Conservation (phyloP, 2,113 vertebrate species). For the Electrona antarctica region DNA sequence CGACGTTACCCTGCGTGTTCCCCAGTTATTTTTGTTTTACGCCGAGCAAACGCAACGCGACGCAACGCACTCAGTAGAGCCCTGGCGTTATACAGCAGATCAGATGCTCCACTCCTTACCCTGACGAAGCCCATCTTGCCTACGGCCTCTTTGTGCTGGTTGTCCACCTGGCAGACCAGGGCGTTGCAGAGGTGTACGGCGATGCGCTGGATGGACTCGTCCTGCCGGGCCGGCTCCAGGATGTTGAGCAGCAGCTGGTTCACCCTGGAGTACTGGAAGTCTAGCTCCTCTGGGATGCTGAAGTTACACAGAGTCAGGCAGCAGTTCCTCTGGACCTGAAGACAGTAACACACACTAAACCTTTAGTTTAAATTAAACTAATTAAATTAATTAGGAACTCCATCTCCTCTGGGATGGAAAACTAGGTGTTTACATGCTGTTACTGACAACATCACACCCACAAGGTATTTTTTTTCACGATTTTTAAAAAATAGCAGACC, state of each 20-base stretch:
- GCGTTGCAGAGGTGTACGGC: conserved; percentile 97
- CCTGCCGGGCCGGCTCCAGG: conserved; percentile 91
- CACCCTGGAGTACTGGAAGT: conserved; percentile 95
- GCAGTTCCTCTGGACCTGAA: conserved; percentile 96
- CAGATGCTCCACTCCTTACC: conserved; percentile 70
- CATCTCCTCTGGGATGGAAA: too few relatives aligned
- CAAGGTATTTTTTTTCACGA: too few relatives aligned
- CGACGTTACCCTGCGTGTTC: too few relatives aligned
- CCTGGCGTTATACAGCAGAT: background rate
- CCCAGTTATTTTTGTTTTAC: too few relatives aligned
- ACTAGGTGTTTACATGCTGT: too few relatives aligned
- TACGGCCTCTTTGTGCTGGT: conserved; percentile 97
- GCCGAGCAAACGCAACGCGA: too few relatives aligned
- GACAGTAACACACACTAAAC: too few relatives aligned
- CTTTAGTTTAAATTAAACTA: too few relatives aligned
- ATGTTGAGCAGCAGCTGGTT: conserved; percentile 95
- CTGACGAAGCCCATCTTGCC: conserved; percentile 99
- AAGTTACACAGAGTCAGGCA: conserved; percentile 98
- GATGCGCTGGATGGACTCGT: conserved; percentile 98
- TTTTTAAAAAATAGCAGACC: too few relatives aligned
- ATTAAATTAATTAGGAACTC: too few relatives aligned
- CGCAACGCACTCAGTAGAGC: too few relatives aligned
- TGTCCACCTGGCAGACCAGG: conserved; percentile 98
- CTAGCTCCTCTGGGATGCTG: conserved; percentile 96
- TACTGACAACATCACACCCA: too few relatives aligned